A percentile compares a stretch with the other conserved stretches of the same genome.
Evolutionary conservation across 2,888 invertebrate genomes (phyloP).

Genomic region (Sinelater perroti): DNA sequence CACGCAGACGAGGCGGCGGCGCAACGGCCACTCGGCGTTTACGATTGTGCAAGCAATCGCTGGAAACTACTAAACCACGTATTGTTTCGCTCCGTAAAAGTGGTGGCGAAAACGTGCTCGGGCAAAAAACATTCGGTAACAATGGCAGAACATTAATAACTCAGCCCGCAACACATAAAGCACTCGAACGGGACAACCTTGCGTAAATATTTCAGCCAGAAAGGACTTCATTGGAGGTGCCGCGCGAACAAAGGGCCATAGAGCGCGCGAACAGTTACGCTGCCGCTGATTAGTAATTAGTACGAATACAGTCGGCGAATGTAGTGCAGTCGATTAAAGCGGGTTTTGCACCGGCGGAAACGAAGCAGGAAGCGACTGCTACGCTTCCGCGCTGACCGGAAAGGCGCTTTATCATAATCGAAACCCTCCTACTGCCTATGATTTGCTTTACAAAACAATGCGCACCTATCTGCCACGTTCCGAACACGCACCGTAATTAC

Average conservation of each 20-base stretch:
- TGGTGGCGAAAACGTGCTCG: constrained; percentile 29
- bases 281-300: constrained; percentile 4
- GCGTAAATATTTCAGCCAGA: constrained; percentile 9
- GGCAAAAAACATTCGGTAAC: constrained; percentile 30
- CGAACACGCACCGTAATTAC: constrained; percentile 14
- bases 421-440: constrained; percentile 37
- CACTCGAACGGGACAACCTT: constrained; percentile 23
- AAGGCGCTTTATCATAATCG: constrained; percentile 40
- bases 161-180: constrained; percentile 18
- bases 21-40: constrained; percentile 13
- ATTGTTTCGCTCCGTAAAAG: constrained; percentile 25
- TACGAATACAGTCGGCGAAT: constrained; percentile 16
- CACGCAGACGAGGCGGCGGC: background rate
- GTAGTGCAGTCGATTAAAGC: constrained; percentile 34
- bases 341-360: constrained; percentile 38
- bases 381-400: constrained; percentile 42
- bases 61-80: constrained; percentile 21
- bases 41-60: constrained; percentile 20
- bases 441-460: constrained; percentile 28
- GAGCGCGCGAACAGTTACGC: constrained; percentile 12
- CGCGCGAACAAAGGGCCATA: constrained; percentile 3
- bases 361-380: constrained; percentile 40
- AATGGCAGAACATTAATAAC: constrained; percentile 24
- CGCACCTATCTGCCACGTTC: constrained; percentile 9
- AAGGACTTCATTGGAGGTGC: background rate